A percentile compares a stretch with the other conserved stretches of the same genome.
These are phyloP conservation scores for Agriopis leucophaearia DNA, from an alignment of 2,888 invertebrate species.

Conservation along the genomic window DNA sequence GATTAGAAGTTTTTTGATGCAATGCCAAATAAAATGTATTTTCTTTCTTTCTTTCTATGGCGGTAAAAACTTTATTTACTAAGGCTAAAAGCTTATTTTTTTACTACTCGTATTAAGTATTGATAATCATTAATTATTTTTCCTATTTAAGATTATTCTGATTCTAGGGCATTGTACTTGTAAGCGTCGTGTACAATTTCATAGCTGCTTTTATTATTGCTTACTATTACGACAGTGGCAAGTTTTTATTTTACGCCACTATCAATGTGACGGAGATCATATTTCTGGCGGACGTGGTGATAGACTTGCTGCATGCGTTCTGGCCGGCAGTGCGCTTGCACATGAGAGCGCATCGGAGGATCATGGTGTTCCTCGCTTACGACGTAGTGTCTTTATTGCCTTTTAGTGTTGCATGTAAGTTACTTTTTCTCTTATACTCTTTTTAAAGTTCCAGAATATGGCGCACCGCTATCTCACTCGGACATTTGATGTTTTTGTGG, in stretches of 20 bases:
- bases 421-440: background rate
- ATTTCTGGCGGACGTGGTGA: constrained; percentile 60
- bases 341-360: constrained; percentile 66
- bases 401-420: constrained; percentile 65
- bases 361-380: constrained; percentile 53
- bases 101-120: too few relatives aligned
- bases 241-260: constrained; percentile 51
- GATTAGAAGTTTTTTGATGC: too few relatives aligned
- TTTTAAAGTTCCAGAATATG: too few relatives aligned
- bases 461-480: too few relatives aligned
- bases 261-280: constrained; percentile 58
- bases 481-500: too few relatives aligned
- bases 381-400: constrained; percentile 67
- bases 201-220: constrained; percentile 62
- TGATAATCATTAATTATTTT: too few relatives aligned
- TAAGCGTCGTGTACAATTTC: constrained; percentile 63
- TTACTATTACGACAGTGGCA: constrained; percentile 55
- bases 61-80: too few relatives aligned
- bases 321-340: constrained; percentile 71
- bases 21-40: too few relatives aligned
- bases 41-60: too few relatives aligned
- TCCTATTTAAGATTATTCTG: background rate
- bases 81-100: too few relatives aligned
- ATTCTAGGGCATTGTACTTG: constrained; percentile 63
- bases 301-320: constrained; percentile 64